Conservation (phyloP, 1,140 invertebrate genomes). For the Lepidurus packardi region DNA sequence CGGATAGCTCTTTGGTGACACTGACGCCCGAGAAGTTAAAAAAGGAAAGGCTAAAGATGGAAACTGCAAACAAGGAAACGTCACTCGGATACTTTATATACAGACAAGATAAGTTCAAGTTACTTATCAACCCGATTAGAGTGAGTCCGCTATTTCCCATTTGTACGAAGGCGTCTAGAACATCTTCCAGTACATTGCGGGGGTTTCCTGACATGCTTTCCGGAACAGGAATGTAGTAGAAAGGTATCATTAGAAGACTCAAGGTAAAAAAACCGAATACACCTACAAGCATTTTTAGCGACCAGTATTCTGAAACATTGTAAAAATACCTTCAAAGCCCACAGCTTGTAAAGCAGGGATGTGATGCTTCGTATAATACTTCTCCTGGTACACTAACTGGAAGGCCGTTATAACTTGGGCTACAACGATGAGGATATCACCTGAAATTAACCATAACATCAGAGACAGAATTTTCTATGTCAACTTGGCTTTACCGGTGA, state of each 20-base stretch:
- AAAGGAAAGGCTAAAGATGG: constrained; percentile 84
- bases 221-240: constrained; percentile 73
- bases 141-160: constrained; percentile 61
- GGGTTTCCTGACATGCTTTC: constrained; percentile 70
- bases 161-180: constrained; percentile 74
- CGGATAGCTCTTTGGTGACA: constrained; percentile 88
- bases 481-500: neutral
- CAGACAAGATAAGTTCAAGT: too few relatives aligned
- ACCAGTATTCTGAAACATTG: constrained; percentile 34
- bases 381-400: constrained; percentile 93
- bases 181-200: constrained; percentile 73
- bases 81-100: neutral
- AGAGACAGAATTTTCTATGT: too few relatives aligned
- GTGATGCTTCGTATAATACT: constrained; percentile 71
- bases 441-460: constrained; percentile 42
- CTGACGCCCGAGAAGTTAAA: constrained; percentile 94
- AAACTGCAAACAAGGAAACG: constrained; percentile 54
- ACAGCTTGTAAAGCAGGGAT: constrained; percentile 75
- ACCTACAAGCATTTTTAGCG: constrained; percentile 46
- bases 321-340: neutral
- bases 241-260: constrained; percentile 64
- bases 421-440: constrained; percentile 83
- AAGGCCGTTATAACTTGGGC: constrained; percentile 82
- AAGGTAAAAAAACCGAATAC: constrained; percentile 79
- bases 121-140: constrained; percentile 61